Evolutionary conservation across 1,140 invertebrate species (phyloP).

Genomic region (Neodiprion virginianus): DNA sequence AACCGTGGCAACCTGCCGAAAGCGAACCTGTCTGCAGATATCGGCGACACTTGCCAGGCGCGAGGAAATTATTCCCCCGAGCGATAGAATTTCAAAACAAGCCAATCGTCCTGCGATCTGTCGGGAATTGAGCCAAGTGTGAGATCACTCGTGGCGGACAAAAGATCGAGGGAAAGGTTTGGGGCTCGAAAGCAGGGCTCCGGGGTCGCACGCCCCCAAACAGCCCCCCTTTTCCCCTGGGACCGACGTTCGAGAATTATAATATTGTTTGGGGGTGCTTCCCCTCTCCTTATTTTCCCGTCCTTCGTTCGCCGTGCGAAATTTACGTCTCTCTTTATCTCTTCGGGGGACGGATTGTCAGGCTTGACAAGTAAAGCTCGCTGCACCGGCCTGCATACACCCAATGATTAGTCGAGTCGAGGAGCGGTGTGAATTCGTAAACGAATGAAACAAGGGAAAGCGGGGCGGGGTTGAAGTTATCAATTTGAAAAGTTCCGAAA

Average conservation of each 20-base stretch:
- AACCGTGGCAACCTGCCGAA: background rate
- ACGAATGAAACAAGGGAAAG: too few species aligned
- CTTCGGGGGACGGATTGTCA: background rate
- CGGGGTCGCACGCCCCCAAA: background rate
- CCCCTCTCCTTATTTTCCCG: background rate
- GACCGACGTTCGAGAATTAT: background rate
- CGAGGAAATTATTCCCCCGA: constrained; percentile 1
- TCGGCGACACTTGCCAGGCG: background rate
- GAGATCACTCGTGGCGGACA: background rate
- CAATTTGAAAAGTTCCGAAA: too few species aligned
- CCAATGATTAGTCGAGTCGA: too few species aligned
- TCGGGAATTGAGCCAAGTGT: background rate
- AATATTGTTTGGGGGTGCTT: background rate
- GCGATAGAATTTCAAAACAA: constrained; percentile 5
- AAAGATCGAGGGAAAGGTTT: background rate
- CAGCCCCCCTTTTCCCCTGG: background rate
- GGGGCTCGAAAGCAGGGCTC: background rate
- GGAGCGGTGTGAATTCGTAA: too few species aligned
- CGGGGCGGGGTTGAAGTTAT: too few species aligned
- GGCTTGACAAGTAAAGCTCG: background rate
- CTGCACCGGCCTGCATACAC: too few species aligned
- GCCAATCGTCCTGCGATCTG: constrained; percentile 1
- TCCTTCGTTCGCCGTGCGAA: background rate
- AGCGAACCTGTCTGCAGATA: background rate
- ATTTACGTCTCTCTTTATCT: background rate